Conservation (phyloP, 2,113 vertebrate species). For the Trogon melanurus region DNA sequence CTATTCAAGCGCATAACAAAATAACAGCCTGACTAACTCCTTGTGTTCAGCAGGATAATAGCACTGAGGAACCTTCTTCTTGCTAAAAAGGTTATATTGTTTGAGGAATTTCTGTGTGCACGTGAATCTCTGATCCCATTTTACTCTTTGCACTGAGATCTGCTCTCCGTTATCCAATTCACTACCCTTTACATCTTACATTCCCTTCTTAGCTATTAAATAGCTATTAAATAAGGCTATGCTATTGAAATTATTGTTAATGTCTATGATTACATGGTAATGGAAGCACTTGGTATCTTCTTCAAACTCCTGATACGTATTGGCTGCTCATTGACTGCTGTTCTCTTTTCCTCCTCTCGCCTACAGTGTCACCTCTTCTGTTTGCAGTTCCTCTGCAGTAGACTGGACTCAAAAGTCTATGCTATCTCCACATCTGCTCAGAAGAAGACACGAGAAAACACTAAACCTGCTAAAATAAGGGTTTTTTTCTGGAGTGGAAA, state of each 20-base stretch:
- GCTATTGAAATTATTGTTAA: background rate
- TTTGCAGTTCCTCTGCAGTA: background rate
- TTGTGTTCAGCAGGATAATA: background rate
- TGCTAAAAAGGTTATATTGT: background rate
- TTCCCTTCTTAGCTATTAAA: background rate
- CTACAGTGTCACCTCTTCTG: background rate
- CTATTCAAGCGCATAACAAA: background rate
- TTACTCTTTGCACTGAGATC: background rate
- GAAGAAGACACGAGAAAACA: background rate
- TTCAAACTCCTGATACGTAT: background rate
- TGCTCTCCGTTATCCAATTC: background rate
- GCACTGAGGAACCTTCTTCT: background rate
- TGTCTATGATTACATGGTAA: background rate
- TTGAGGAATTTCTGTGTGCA: background rate
- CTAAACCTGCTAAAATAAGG: background rate
- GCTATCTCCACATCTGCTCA: background rate
- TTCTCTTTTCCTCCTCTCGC: background rate
- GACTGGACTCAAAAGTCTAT: background rate
- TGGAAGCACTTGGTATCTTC: background rate
- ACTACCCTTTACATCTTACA: background rate
- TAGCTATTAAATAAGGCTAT: background rate
- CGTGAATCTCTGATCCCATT: background rate
- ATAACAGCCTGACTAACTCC: background rate
- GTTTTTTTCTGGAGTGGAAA: background rate
- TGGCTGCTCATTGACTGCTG: background rate